A percentile compares a stretch with the other conserved stretches of the same genome.
phyloP scores from a whole-genome alignment of 2,888 invertebrate species.

The Candidula unifasciata region DNA sequence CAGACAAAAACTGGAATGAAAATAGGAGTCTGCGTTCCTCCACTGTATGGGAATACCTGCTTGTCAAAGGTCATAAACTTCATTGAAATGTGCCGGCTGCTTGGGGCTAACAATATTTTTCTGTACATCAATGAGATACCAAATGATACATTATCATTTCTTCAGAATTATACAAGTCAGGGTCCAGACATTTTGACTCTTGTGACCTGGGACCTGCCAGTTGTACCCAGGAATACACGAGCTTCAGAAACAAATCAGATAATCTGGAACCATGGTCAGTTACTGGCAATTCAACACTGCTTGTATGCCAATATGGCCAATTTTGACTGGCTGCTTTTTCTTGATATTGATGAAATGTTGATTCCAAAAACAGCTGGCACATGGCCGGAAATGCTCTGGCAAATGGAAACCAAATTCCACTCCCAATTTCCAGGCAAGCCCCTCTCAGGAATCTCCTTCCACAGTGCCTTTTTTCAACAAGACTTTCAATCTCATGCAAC shows the following conservation, averaged over 20 bases:
- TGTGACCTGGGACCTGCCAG: conserved; percentile 71
- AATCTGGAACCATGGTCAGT: conserved; percentile 76
- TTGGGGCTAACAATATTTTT: conserved; percentile 70
- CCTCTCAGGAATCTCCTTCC: conserved; percentile 65
- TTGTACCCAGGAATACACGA: conserved; percentile 30
- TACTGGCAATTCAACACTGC: conserved; percentile 76
- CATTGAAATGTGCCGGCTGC: conserved; percentile 71
- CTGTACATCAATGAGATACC: conserved; percentile 69
- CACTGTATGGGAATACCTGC: conserved; percentile 72
- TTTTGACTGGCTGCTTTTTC: conserved; percentile 70
- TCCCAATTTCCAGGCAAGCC: neutral
- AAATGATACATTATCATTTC: conserved; percentile 60
- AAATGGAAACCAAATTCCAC: conserved; percentile 43
- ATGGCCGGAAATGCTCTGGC: conserved; percentile 61
- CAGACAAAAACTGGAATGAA: neutral
- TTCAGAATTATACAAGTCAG: conserved; percentile 64
- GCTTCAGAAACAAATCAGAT: conserved; percentile 50
- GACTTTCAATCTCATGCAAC: conserved; percentile 56
- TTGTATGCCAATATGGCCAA: conserved; percentile 72
- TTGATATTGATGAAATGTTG: conserved; percentile 76
- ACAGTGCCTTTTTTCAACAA: conserved; percentile 70
- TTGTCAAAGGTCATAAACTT: conserved; percentile 72
- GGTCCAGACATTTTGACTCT: conserved; percentile 61
- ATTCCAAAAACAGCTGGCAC: conserved; percentile 64
- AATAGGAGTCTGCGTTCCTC: conserved; percentile 74